These are phyloP conservation scores for Gymnocheta viridis DNA, from an alignment of 2,888 invertebrate genomes.

Conservation along the genomic window DNA sequence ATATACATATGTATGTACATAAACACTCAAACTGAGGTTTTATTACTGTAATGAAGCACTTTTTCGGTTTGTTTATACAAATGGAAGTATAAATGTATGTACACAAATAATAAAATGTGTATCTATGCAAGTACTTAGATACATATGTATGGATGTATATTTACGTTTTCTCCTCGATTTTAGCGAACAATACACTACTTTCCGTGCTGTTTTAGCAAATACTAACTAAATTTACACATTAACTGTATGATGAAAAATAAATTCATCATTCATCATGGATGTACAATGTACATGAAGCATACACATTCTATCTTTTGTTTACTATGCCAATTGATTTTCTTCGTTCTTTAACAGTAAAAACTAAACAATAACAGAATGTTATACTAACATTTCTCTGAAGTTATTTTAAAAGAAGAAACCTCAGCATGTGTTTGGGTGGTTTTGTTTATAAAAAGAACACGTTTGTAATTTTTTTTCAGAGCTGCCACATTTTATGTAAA, in stretches of 20 bases:
- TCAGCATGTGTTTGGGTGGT: no score
- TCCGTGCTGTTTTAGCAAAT: conserved; percentile 11
- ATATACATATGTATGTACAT: neutral
- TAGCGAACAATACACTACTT: conserved; percentile 13
- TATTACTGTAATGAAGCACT: no score
- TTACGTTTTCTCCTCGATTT: neutral
- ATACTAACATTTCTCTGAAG: neutral
- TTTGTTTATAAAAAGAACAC: no score
- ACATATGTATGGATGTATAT: neutral
- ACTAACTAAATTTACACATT: conserved; percentile 50
- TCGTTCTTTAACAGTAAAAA: neutral
- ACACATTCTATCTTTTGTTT: neutral
- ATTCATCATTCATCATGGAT: neutral
- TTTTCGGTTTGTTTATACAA: no score
- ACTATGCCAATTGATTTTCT: neutral
- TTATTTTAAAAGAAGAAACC: neutral
- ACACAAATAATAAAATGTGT: no score
- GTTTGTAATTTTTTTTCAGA: no score
- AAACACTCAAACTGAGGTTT: no score
- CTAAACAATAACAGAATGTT: neutral
- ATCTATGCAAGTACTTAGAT: neutral
- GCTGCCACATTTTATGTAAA: no score
- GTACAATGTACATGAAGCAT: neutral
- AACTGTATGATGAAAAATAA: conserved; percentile 21
- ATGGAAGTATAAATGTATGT: no score